phyloP scores from a whole-genome alignment of 2,888 invertebrate genomes.

The Dasysyrphus tricinctus region DNA sequence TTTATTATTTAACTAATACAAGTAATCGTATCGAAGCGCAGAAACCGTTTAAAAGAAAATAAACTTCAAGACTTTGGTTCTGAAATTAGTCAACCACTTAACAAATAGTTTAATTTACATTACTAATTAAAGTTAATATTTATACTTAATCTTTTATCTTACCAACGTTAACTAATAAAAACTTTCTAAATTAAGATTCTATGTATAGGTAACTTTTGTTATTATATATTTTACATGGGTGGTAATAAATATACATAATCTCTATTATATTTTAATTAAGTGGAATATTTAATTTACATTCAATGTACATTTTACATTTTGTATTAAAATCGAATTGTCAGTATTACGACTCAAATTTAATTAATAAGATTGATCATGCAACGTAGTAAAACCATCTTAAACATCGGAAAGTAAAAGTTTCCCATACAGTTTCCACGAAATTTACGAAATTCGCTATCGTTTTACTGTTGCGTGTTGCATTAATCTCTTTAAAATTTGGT shows the following conservation, averaged over 20 bases:
- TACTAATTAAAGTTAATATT: neutral
- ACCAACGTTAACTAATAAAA: neutral
- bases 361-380: too few relatives aligned
- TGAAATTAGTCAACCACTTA: neutral
- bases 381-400: too few relatives aligned
- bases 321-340: neutral
- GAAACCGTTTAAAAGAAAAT: neutral
- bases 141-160: neutral
- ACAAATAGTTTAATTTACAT: neutral
- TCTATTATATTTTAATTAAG: neutral
- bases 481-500: too few relatives aligned
- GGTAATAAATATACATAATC: neutral
- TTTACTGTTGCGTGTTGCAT: too few relatives aligned
- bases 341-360: neutral
- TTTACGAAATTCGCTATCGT: too few relatives aligned
- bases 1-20: neutral
- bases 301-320: slow-evolving; percentile 12
- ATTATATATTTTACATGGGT: neutral
- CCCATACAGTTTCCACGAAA: too few relatives aligned
- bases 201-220: neutral
- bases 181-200: neutral
- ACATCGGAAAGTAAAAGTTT: too few relatives aligned
- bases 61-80: neutral
- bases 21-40: neutral
- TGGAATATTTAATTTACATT: slow-evolving; percentile 17